These are phyloP conservation scores for Sussaba pulchella DNA, from an alignment of 2,888 invertebrate genomes.

Conservation along the genomic window DNA sequence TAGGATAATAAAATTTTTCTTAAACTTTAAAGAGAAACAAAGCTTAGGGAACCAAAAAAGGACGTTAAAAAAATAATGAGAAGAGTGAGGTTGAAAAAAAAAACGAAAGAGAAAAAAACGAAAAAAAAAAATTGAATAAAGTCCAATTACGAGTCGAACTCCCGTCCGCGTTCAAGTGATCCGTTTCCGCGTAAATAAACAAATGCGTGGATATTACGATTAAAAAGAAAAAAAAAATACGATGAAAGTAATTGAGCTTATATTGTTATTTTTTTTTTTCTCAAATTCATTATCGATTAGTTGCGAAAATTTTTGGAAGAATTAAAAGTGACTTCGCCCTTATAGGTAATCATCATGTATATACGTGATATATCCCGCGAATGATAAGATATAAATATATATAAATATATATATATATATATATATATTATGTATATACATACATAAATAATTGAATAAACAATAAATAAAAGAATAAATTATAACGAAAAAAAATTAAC, in stretches of 20 bases:
- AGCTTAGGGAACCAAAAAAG: constrained; percentile 41
- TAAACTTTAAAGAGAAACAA: constrained; percentile 44
- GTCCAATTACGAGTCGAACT: constrained; percentile 58
- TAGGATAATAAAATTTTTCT: constrained; percentile 72
- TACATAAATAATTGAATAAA: constrained; percentile 63
- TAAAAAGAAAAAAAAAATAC: not conserved
- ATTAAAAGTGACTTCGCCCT: constrained; percentile 70
- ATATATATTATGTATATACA: constrained; percentile 46
- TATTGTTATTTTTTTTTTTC: constrained; percentile 23
- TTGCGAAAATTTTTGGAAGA: constrained; percentile 68
- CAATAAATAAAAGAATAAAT: constrained; percentile 41
- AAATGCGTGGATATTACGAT: constrained; percentile 15
- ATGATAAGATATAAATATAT: no score
- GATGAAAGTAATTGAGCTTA: constrained; percentile 37
- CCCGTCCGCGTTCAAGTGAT: constrained; percentile 62
- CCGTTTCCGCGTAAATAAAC: constrained; percentile 43
- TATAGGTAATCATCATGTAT: constrained; percentile 76
- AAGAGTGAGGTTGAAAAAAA: not conserved
- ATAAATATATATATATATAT: constrained; percentile 72
- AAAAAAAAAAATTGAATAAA: constrained; percentile 41
- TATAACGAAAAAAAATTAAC: constrained; percentile 29
- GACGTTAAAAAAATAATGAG: constrained; percentile 31
- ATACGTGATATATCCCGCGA: constrained; percentile 75
- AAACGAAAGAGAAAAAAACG: constrained; percentile 21
- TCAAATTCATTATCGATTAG: constrained; percentile 1